Conservation (phyloP, 2,113 vertebrate genomes). For the Alligator mississippiensis region DNA sequence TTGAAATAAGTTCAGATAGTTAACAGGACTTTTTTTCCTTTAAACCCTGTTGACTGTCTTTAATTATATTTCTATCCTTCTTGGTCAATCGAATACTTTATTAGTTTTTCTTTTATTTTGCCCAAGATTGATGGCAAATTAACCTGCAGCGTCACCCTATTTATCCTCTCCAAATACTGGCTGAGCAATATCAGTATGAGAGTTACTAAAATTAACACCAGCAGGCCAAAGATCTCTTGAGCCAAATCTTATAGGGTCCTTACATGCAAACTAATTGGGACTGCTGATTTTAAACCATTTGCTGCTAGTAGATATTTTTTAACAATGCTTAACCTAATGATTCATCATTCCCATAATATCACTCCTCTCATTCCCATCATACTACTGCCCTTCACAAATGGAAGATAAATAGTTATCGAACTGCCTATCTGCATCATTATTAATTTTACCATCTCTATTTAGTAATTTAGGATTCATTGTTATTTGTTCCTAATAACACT, state of each 20-base stretch:
- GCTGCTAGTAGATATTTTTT: neutral
- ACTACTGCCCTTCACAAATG: neutral
- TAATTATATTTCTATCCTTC: neutral
- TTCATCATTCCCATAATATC: neutral
- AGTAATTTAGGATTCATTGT: neutral
- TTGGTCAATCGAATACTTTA: neutral
- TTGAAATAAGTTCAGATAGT: neutral
- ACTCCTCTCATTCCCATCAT: neutral
- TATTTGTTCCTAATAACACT: neutral
- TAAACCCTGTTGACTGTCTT: neutral
- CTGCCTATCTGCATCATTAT: neutral
- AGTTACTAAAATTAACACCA: neutral
- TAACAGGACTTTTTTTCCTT: neutral
- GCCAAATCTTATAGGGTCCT: neutral
- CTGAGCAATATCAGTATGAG: neutral
- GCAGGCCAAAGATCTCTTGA: neutral
- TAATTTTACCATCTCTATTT: neutral
- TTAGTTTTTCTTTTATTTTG: neutral
- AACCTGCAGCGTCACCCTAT: neutral
- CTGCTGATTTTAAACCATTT: neutral
- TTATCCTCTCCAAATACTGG: neutral
- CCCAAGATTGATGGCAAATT: neutral
- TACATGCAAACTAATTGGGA: neutral
- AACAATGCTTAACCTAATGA: neutral
- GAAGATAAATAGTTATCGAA: neutral